Evolutionary conservation across 2,888 invertebrate genomes (phyloP), one percentile per base, ranked within the genome.

Genomic region (Phania funesta): DNA sequence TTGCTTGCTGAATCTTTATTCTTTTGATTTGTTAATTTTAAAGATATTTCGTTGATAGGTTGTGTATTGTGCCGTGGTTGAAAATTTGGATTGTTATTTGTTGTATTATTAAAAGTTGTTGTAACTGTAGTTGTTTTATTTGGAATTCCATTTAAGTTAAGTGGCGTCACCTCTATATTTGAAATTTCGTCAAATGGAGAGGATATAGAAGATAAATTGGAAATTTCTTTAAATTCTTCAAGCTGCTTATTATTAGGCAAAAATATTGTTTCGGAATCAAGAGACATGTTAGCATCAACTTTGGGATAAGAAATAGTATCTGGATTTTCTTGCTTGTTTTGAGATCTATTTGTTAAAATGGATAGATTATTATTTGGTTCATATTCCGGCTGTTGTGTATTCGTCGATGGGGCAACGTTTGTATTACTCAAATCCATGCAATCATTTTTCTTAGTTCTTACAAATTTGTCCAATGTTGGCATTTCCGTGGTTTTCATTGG

Each of bases 161-260:
- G 32, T 62, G 60, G 29, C 13, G 52, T 75, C 50, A 32, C 46
- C 18, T 9, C 41, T 38, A 56, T 46, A 75, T 86, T 86, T 86
- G 87, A 85, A 84, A 87, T 86, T 86, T 86, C 86, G 84, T 87
- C 89, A 87, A 87, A 86, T 84, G 86, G 85, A 86, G 86, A 85
- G 83, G 88, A 46, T 80, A 62, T 13, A 16, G 67, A n/a, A 6
- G 71, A 64, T 67, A 71, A 20, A 67, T 71, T 60, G n/a, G 74
- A 22, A 56, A 58, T 35, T 50, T 71, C 22, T 13, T 65, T 48
- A 4, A 58, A 13, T 13, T 74, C 81, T 60, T 56, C 9, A 65
- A 48, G 4, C 35, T 44, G 41, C 60, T 73, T 70, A 54, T 70
- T 20, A n/a, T 56, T 32, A 1, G 60, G 5, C 11, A 58, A 56